Base-by-base conservation (phyloP, 2,797 vertebrate genomes). In the Amblyopsis hoosieri region DNA sequence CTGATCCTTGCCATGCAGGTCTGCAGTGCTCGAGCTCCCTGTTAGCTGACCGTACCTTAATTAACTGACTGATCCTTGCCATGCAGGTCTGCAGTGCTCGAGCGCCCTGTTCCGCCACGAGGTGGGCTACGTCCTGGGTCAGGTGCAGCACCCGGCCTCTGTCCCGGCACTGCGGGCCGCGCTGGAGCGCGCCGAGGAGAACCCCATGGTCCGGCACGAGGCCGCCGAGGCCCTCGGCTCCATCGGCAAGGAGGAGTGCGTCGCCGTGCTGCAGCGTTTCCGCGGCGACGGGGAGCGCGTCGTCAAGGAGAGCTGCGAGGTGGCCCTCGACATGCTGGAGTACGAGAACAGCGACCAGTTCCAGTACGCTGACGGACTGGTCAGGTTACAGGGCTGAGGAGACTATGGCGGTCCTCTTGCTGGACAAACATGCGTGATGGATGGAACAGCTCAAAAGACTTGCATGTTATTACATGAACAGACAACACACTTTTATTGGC, bases 261-360 rank as follows among this genome's bases (percentile, higher is more conserved):
- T 96, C 75, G 74, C 78, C 0, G 83, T 94, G 12, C 87, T 99
- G 79, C 92, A 90, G 1, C 79, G 54, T 0, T 93, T 94, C 5
- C n/a, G 81, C 0, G 0, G 0, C 0, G 96, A 98, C 1, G 0
- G 61, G 0, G 96, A 99, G 75, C 94, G 91, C 0, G 95, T 98
- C 17, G 97, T 99, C 54, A 94, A 97, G 1, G 97, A 99, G 87
- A 99, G 97, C 85, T 98, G 97, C 5, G 92, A 94, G 80, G 97
- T 99, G 42, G 97, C 97, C 0, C 80, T 99, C 75, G 97, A 99
- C 85, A 94, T 99, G 96, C 91, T 95, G 1, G 89, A 94, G 64
- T 90, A 98, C 0, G 94, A 96, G 81, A 93, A 87, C n/a, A 74
- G 92, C 1, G 0, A 69, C 0, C 89, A 95, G 78, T 97, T 99